phyloP scores from a whole-genome alignment of 2,888 invertebrate species.

The Maniola hyperantus region DNA sequence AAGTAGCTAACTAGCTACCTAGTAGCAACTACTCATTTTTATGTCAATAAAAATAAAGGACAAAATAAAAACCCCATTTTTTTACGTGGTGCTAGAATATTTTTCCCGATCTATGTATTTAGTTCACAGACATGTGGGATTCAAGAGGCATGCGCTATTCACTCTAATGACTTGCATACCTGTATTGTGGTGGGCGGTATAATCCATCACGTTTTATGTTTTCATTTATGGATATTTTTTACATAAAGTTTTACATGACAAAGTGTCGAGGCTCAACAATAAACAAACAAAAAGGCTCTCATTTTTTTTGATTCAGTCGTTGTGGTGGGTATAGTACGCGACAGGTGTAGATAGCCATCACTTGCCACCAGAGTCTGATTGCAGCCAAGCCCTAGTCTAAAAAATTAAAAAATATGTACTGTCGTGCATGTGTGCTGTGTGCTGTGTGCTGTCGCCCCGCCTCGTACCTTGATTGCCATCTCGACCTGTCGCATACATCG shows the following conservation, averaged over 20 bases:
- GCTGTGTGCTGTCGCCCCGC: too few species aligned
- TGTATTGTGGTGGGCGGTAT: constrained; percentile 6
- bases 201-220: constrained; percentile 12
- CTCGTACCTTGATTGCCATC: too few species aligned
- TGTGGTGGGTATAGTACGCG: too few species aligned
- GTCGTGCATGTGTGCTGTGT: too few species aligned
- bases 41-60: background rate
- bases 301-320: background rate
- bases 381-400: too few species aligned
- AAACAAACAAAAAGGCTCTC: background rate
- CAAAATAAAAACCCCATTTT: background rate
- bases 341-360: too few species aligned
- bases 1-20: too few species aligned
- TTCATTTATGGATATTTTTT: constrained; percentile 13
- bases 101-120: background rate
- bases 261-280: background rate
- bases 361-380: too few species aligned
- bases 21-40: too few species aligned
- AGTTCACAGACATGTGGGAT: constrained; percentile 5
- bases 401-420: too few species aligned
- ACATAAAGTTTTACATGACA: background rate
- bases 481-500: too few species aligned
- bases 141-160: background rate
- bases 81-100: background rate
- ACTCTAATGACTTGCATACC: constrained; percentile 16